Base-by-base conservation (phyloP, 2,797 vertebrate genomes). In the Sardinella longiceps region DNA sequence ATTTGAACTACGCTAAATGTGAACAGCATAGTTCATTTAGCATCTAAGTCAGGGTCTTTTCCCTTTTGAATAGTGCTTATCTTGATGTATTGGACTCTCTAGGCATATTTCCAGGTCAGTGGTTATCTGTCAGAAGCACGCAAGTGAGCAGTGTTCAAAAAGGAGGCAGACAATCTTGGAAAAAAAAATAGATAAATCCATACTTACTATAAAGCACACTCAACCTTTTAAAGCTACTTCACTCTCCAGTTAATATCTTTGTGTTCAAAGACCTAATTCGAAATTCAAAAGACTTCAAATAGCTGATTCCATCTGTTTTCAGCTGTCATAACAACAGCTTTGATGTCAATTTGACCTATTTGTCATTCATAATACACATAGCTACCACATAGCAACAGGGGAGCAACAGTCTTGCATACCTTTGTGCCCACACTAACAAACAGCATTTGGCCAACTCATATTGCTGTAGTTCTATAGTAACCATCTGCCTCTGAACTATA, bases 21-120 rank as follows among this genome's bases (percentile, higher is more conserved):
- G 33, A 74, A 37, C 58, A 77, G 46, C 87, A 86, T 80, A 84
- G 81, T 86, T 86, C 81, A 84, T 86, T 88, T 83, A 86, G 80
- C 63, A 80, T 80, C 85, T 25, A 85, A 84, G 63, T 80, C 85
- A 84, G 84, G 77, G 39, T 46, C 11, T 28, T 83, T 81, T 85
- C 58, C 85, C 33, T 74, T 80, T 18, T 12, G 56, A 83, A 80
- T 66, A 28, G 51, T 43, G 50, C 46, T 33, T 63, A 33, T 82
- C 51, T 53, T 56, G 43, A 84, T 80, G 80, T 51, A 51, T 82
- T 70, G 60, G 82, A 46, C 39, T 56, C 84, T 53, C 25, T 30
- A 37, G 81, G 70, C 77, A 48, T 70, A 45, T 86, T 88, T 86
- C 84, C 86, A 84, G 81, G 81, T 85, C 83, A 86, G 11, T 28